Percentiles rank a stretch among this genome's conserved stretches.
phyloP scores from a whole-genome alignment of 2,113 vertebrate species.

The Callospermophilus lateralis region DNA sequence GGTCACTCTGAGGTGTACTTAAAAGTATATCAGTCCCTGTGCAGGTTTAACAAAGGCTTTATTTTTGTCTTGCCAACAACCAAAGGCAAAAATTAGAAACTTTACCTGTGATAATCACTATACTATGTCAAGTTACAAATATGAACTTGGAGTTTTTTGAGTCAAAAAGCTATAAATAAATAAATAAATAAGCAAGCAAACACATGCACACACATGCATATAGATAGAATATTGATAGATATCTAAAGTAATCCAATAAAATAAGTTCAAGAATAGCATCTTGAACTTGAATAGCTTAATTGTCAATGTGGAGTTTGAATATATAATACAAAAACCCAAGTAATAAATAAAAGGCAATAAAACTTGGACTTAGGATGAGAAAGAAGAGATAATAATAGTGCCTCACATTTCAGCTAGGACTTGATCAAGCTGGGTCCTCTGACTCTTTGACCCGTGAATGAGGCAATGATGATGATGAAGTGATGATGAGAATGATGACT shows the following conservation, averaged over 20 bases:
- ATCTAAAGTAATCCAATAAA: background rate
- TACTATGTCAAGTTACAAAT: background rate
- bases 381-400: background rate
- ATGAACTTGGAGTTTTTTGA: background rate
- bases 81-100: constrained; percentile 52
- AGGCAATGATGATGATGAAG: background rate
- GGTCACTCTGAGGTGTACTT: background rate
- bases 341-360: constrained; percentile 7
- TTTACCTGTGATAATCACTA: background rate
- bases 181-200: rapidly evolving
- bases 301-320: constrained; percentile 26
- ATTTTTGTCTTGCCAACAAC: background rate
- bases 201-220: no score
- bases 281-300: background rate
- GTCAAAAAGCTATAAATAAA: background rate
- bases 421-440: background rate
- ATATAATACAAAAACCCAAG: constrained; percentile 18
- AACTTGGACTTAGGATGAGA: background rate
- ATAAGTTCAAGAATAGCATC: constrained; percentile 35
- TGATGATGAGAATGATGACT: background rate
- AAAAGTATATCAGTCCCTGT: background rate
- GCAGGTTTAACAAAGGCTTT: background rate
- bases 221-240: background rate
- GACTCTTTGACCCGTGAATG: background rate
- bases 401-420: background rate